Evolutionary conservation across 1,140 invertebrate genomes (phyloP), one percentile per base, ranked within the genome.

Genomic region (Trichonephila clavata): DNA sequence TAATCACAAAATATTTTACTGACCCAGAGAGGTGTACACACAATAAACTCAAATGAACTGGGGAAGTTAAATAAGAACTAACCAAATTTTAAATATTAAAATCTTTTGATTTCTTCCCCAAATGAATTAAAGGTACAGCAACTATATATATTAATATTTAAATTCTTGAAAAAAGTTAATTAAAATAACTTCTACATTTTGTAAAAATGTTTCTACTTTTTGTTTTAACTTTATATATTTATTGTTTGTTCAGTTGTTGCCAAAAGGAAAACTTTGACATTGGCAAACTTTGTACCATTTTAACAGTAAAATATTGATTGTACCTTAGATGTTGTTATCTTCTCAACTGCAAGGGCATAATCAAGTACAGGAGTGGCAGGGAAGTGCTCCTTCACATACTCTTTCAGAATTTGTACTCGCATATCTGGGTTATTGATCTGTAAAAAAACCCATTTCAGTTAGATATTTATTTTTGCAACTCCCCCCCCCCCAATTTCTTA

Each of bases 361-460:
- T 98, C 97, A 6, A 99, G 97, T 1, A 99, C 96, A 0, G 99
- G 99, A 94, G 98, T 99, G 0, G 97, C 97, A 1, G 98, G 98
- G 96, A 99, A 99, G 95, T 99, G 97, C 93, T 98, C 97, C 96
- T 98, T 97, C 0, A 99, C 99, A 96, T 98, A 99, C 95, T 99
- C 98, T 95, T 99, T 99, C 94, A 99, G 97, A 90, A 99, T 98
- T 95, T 99, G 98, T 0, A 97, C 99, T 94, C 99, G 97, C 96
- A 99, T 99, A 96, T 99, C 99, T 1, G 99, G 99, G 96, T 99
- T 99, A 96, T 99, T 99, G 90, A 99, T 98, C 97, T 97, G 95
- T 1, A 81, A 81, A 88, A 24, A 65, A 84, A 21, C n/a, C n/a
- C 24, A 83, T 83, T 50, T 50, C 8, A 50, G 10, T 50, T 50